phyloP scores from a whole-genome alignment of 2,113 vertebrate genomes.

The Poeciliopsis occidentalis region DNA sequence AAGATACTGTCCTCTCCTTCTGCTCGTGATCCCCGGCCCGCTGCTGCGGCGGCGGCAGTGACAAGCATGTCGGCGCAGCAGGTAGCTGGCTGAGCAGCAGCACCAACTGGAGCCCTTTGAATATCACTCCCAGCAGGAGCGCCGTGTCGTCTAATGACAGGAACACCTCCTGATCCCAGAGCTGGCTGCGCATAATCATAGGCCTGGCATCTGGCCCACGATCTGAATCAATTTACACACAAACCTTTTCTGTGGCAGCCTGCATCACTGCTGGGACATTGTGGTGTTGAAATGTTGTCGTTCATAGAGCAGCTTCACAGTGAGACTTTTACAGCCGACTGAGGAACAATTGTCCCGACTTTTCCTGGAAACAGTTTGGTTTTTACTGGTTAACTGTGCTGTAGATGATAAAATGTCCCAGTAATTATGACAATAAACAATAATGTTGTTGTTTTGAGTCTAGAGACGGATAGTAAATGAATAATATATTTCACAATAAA shows the following conservation, averaged over 20 bases:
- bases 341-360: neutral
- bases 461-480: too few species aligned
- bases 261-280: constrained; percentile 2
- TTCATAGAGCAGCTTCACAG: neutral
- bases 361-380: neutral
- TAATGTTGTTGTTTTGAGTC: too few species aligned
- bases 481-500: too few species aligned
- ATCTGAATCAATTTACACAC: constrained; percentile 21
- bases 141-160: constrained; percentile 56
- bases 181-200: constrained; percentile 51
- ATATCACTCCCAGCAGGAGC: constrained; percentile 57
- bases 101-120: constrained; percentile 45
- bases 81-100: constrained; percentile 54
- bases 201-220: constrained; percentile 13
- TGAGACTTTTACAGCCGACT: neutral
- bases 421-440: too few species aligned
- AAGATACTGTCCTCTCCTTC: neutral
- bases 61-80: constrained; percentile 60
- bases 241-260: constrained; percentile 13
- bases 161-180: constrained; percentile 45
- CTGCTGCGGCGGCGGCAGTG: constrained; percentile 22
- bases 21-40: constrained; percentile 44
- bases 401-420: too few species aligned
- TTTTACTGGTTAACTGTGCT: neutral
- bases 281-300: neutral